phyloP scores from a whole-genome alignment of 2,797 vertebrate genomes.

The Etheostoma nigrum region DNA sequence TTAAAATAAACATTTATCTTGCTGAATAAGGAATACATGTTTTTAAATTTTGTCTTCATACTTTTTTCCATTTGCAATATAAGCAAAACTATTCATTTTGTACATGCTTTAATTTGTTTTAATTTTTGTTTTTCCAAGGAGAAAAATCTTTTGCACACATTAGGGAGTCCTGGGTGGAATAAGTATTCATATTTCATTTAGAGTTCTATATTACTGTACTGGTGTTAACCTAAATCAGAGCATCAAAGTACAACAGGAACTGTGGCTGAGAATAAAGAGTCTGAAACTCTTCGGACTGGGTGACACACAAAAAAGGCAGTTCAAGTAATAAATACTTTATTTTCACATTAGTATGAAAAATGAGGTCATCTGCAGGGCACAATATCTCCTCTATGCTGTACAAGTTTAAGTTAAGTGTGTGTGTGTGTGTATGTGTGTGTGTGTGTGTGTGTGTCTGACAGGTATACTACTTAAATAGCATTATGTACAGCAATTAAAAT shows the following conservation, averaged over 20 bases:
- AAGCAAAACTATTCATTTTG: too few species aligned
- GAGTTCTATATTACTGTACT: not conserved
- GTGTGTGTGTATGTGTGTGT: not conserved
- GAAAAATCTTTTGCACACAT: too few species aligned
- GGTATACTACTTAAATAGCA: conserved; percentile 55
- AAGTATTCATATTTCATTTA: not conserved
- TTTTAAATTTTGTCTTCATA: too few species aligned
- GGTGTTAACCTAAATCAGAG: conserved; percentile 15
- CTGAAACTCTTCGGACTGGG: not conserved
- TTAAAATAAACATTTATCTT: not conserved
- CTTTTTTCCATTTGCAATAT: too few species aligned
- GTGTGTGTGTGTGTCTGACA: conserved; percentile 10
- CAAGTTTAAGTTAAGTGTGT: conserved; percentile 20
- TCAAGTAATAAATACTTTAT: conserved; percentile 83
- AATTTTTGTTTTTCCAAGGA: too few species aligned
- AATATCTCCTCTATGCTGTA: conserved; percentile 43
- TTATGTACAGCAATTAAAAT: conserved; percentile 78
- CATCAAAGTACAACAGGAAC: not conserved
- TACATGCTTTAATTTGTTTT: too few species aligned
- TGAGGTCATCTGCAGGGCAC: conserved; percentile 51
- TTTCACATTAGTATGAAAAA: conserved; percentile 74
- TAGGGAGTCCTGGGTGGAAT: too few species aligned
- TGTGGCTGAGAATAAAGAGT: not conserved
- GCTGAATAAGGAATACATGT: too few species aligned
- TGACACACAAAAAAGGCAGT: not conserved